Conservation (phyloP, 92 coral and sea anemone genomes). For the Bergia sp. region DNA sequence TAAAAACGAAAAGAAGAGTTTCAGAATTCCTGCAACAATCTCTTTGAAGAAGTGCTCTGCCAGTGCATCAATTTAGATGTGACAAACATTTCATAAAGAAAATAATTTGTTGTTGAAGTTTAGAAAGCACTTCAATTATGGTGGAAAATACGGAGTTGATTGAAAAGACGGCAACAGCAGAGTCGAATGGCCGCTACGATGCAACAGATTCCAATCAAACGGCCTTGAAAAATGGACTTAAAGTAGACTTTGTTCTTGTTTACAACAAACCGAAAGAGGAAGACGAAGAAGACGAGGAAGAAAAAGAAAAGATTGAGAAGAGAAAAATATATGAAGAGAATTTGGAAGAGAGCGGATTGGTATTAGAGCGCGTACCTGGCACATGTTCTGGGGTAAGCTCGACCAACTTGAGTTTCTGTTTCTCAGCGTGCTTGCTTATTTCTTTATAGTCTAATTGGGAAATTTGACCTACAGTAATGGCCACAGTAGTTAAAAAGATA, state of each 20-base stretch:
- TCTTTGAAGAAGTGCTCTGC: too few species aligned
- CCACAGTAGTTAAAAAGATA: too few species aligned
- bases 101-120: too few species aligned
- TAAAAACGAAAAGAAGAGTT: too few species aligned
- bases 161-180: not conserved
- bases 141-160: conserved; percentile 14
- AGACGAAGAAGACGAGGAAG: not conserved
- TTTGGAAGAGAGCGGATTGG: not conserved
- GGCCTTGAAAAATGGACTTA: conserved; percentile 7
- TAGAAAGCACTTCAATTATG: not conserved
- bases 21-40: too few species aligned
- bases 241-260: conserved; percentile 35
- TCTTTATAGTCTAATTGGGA: too few species aligned
- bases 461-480: too few species aligned
- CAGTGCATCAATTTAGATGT: too few species aligned
- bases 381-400: conserved; percentile 7
- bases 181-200: not conserved
- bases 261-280: not conserved
- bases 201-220: not conserved
- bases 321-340: not conserved
- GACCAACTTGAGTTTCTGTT: not conserved
- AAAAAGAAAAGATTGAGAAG: not conserved
- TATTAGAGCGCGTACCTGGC: conserved; percentile 5
- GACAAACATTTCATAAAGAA: too few species aligned
- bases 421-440: not conserved